phyloP scores from a whole-genome alignment of 2,888 invertebrate species.

The Agonopterix heracliana region DNA sequence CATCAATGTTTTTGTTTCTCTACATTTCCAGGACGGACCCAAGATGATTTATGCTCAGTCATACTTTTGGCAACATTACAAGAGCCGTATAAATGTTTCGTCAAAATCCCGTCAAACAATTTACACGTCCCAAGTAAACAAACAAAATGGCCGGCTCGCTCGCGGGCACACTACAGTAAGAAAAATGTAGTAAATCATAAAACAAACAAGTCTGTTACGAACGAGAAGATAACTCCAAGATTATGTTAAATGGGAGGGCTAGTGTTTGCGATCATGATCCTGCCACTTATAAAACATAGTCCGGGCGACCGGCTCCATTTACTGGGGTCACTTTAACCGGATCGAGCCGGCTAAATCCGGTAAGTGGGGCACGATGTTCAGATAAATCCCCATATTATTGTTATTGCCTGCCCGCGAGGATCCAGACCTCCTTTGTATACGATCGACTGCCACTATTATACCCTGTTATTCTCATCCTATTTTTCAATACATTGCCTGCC shows the following conservation, averaged over 20 bases:
- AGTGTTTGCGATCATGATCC: conserved; percentile 31
- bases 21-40: background rate
- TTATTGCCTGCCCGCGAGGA: conserved; percentile 46
- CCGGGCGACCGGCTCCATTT: conserved; percentile 6
- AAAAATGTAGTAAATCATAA: conserved; percentile 22
- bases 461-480: conserved; percentile 36
- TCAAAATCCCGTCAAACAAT: background rate
- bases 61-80: background rate
- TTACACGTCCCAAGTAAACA: background rate
- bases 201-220: conserved; percentile 28
- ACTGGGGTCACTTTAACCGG: conserved; percentile 21
- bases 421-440: conserved; percentile 38
- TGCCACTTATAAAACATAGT: conserved; percentile 32
- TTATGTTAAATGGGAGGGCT: conserved; percentile 52
- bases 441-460: conserved; percentile 33
- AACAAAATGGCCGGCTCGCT: background rate
- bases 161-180: background rate
- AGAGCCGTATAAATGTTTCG: background rate
- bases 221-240: conserved; percentile 35
- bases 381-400: conserved; percentile 38
- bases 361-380: conserved; percentile 11
- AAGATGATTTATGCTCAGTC: background rate
- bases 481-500: conserved; percentile 16
- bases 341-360: conserved; percentile 23
- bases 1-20: background rate